phyloP scores from a whole-genome alignment of 92 coral and sea anemone species.

The Actinostola sp. region DNA sequence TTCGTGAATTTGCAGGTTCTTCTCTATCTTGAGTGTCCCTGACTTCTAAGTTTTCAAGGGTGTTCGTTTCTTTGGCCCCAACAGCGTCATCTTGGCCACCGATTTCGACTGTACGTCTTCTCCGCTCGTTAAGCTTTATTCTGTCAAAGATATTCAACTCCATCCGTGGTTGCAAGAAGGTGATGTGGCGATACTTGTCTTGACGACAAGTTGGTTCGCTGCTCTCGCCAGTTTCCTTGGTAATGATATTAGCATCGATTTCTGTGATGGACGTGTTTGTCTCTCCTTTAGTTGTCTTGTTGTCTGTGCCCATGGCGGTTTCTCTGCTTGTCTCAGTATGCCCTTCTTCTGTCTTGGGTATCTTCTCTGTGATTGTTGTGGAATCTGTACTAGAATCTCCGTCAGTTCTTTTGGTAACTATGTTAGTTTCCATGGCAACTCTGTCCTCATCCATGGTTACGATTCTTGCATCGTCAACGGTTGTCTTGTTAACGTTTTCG shows the following conservation, averaged over 20 bases:
- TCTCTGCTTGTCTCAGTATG: too few species aligned
- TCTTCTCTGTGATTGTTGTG: not conserved
- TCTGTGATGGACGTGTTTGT: too few species aligned
- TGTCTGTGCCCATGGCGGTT: too few species aligned
- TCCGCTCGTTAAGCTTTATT: not conserved
- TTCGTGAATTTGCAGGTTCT: too few species aligned
- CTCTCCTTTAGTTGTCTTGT: too few species aligned
- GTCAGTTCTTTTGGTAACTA: not conserved
- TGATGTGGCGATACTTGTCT: too few species aligned
- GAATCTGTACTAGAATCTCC: not conserved
- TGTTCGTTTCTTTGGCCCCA: not conserved
- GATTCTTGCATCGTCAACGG: too few species aligned
- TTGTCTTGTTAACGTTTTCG: too few species aligned
- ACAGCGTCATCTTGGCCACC: not conserved
- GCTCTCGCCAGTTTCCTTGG: too few species aligned
- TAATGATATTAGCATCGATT: too few species aligned
- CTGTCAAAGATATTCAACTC: not conserved
- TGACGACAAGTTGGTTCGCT: too few species aligned
- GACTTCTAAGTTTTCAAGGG: not conserved
- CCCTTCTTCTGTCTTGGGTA: not conserved
- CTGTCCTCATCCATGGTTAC: not conserved
- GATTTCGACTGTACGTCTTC: not conserved
- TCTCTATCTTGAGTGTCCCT: too few species aligned
- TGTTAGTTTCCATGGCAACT: not conserved
- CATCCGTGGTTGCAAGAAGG: slow-evolving; percentile 1